These are phyloP conservation scores for Eupithecia exiguata DNA, from an alignment of 2,888 invertebrate genomes.

Conservation along the genomic window DNA sequence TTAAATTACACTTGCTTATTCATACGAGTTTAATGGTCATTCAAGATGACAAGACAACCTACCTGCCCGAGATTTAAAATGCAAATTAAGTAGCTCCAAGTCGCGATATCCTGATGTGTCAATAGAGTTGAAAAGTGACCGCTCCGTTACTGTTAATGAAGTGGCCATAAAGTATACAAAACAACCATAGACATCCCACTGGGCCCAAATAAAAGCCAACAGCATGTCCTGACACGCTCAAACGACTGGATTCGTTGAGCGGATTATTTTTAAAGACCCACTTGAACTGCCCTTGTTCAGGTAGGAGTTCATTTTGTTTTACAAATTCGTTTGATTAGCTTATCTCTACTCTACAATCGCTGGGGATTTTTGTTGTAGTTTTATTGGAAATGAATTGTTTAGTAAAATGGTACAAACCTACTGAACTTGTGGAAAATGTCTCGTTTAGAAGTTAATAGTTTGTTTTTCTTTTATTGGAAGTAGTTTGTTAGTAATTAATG, in stretches of 20 bases:
- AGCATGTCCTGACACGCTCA: conserved; percentile 79
- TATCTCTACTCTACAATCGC: conserved; percentile 57
- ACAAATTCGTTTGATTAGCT: conserved; percentile 68
- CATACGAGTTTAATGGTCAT: not conserved
- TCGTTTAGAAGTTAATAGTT: not conserved
- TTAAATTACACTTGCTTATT: conserved; percentile 7
- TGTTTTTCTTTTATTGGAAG: not conserved
- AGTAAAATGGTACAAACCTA: not conserved
- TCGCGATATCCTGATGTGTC: conserved; percentile 59
- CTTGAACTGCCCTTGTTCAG: conserved; percentile 54
- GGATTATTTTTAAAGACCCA: conserved; percentile 67
- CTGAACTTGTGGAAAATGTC: not conserved
- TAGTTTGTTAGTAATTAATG: not conserved
- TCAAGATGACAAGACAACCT: not conserved
- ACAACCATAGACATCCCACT: conserved; percentile 73
- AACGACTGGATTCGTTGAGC: conserved; percentile 75
- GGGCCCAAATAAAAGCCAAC: conserved; percentile 70
- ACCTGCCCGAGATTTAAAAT: conserved; percentile 11
- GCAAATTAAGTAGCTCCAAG: not conserved
- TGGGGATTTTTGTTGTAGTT: conserved; percentile 17
- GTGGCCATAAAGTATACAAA: conserved; percentile 78
- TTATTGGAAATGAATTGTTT: not conserved
- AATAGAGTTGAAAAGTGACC: conserved; percentile 65
- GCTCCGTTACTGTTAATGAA: conserved; percentile 71
- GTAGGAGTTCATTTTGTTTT: conserved; percentile 69